Evolutionary conservation across 2,888 invertebrate genomes (phyloP), one percentile per base, ranked within the genome.

Genomic region (Phytoseiulus persimilis): DNA sequence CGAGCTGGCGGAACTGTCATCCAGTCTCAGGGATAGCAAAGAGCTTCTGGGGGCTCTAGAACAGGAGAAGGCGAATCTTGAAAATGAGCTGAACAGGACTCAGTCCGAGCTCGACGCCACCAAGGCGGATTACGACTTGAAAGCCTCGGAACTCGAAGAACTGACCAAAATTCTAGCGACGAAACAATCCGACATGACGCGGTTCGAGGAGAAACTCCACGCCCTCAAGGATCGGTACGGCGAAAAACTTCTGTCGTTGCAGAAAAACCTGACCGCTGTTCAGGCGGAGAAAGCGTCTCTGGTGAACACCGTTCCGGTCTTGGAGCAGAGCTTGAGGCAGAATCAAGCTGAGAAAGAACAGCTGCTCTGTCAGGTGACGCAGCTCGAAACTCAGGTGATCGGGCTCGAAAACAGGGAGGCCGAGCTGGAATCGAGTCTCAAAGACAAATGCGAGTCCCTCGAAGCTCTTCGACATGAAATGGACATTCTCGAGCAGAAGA

Each of bases 361-460:
- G 18, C 65, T 65, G 18, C 1, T 23, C 1, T 65, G 65, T 23
- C 14, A 65, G 18, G 65, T 65, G 5, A 14, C 65, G 2, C 65
- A 65, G 65, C 65, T 65, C 28, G 65, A 65, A 65, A 65, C 65
- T 2, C 65, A 65, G 65, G 65, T 65, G 65, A 28, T 2, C 14
- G 65, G 65, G 11, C 18, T 65, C 11, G 65, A 65, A 28, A 65
- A 65, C 28, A 65, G 65, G 18, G 65, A 65, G 18, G 5, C 23
- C 65, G 87, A 87, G n/a, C 87, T 87, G 31, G 87, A 87, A 39
- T 39, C 87, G 33, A 87, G 87, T 45, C 45, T 87, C 31, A 11
- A n/a, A 33, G 45, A 87, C 33, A 87, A 87, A 33, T 87, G 87
- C 87, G 87, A 87, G 45, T 87, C 87, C 9, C 87, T 87, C 33